These are phyloP conservation scores for Pardosa pseudoannulata DNA, from an alignment of 2,888 invertebrate species.

Conservation along the genomic window DNA sequence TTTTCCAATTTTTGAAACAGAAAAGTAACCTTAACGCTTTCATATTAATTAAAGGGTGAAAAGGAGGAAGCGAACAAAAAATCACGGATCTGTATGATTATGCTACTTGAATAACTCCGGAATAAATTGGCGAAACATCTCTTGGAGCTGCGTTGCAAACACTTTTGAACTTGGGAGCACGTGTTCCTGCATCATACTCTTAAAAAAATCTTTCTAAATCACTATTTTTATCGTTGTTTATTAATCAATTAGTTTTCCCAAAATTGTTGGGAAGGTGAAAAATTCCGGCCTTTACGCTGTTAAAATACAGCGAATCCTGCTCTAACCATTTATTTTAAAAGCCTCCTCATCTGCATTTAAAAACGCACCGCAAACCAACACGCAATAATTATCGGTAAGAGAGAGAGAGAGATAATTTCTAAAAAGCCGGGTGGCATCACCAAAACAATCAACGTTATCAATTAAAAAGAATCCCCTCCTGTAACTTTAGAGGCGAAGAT, in stretches of 20 bases:
- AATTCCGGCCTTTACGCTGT: background rate
- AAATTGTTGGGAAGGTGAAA: background rate
- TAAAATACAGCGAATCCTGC: background rate
- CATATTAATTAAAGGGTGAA: too few relatives aligned
- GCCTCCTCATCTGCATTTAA: slow-evolving; percentile 40
- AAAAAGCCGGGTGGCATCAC: slow-evolving; percentile 61
- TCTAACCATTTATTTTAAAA: slow-evolving; percentile 29
- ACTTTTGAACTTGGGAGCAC: background rate
- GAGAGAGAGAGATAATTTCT: slow-evolving; percentile 40
- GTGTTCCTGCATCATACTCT: background rate
- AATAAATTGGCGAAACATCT: background rate
- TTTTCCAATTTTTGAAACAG: too few relatives aligned
- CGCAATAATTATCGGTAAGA: slow-evolving; percentile 69
- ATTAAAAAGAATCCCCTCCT: slow-evolving; percentile 62
- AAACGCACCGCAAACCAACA: slow-evolving; percentile 50
- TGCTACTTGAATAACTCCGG: background rate
- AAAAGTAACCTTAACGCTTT: too few relatives aligned
- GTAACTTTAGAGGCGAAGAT: slow-evolving; percentile 71
- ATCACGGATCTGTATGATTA: background rate
- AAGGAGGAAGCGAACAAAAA: too few relatives aligned
- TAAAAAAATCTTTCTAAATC: too few relatives aligned
- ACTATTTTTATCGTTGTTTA: background rate
- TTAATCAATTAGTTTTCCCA: background rate
- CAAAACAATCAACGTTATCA: slow-evolving; percentile 69
- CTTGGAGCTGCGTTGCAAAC: background rate